Evolutionary conservation across 2,797 vertebrate species (phyloP), one percentile per base, ranked within the genome.

Genomic region (Trachops cirrhosus): DNA sequence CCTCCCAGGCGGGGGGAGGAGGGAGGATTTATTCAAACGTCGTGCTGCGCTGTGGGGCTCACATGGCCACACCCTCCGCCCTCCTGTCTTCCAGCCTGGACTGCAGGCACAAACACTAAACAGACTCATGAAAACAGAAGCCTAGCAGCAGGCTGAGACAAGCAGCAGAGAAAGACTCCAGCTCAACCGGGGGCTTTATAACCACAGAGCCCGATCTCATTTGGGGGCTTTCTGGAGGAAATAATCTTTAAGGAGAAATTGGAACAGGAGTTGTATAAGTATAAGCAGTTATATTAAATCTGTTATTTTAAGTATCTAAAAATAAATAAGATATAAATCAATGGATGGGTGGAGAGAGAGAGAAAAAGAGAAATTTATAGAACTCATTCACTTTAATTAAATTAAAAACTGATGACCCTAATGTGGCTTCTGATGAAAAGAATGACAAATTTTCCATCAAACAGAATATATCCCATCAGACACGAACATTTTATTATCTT

Each of bases 401-500:
- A 89, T 75, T 70, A 21, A 18, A 50, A 86, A 94, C 59, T 46
- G 84, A 89, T 86, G 54, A 39, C 83, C 93, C 83, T 95, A 85
- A 93, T 96, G 92, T 97, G 82, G 46, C 41, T 85, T 24, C 41
- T 93, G 78, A 95, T 96, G 74, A 92, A 97, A 84, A 84, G 59
- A 97, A 83, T 54, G 96, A 96, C 57, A 52, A 83, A 54, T 86
- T 97, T 96, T 79, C 77, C 50, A 41, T 89, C 96, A 89, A 97
- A 96, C 32, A 89, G 93, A 97, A 93, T 54, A 59, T 16, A 57
- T 96, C 79, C 37, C 97, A 80, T 79, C 86, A 94, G 80, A 59
- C 39, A 93, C 26, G 96, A 83, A 48, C 85, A 94, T 97, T 96
- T 97, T 97, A 96, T 97, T 87, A 79, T 68, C 96, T 95, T 97